Evolutionary conservation across 2,888 invertebrate species (phyloP).

Genomic region (Cetonia aurata): DNA sequence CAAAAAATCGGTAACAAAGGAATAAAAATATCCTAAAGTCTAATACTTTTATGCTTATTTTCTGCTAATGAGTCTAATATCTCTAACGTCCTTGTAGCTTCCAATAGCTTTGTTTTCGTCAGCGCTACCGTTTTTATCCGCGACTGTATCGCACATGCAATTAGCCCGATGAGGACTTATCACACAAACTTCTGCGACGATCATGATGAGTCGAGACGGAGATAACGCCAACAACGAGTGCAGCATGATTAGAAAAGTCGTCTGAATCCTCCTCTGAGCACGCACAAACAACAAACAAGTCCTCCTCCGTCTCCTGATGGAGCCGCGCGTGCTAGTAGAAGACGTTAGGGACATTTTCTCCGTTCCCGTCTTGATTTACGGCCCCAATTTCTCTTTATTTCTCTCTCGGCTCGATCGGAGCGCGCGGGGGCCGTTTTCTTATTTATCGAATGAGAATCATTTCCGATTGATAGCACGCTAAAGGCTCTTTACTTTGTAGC

Average conservation of each 20-base stretch:
- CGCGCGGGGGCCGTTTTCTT: conserved; percentile 58
- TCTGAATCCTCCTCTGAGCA: conserved; percentile 60
- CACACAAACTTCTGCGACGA: conserved; percentile 9
- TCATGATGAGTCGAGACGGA: conserved; percentile 27
- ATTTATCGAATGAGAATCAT: conserved; percentile 63
- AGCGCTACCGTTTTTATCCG: not conserved
- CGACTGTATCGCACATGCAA: conserved; percentile 25
- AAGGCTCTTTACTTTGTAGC: conserved; percentile 53
- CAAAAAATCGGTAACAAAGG: too few relatives aligned
- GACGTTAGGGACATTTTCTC: conserved; percentile 34
- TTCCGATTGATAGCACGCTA: conserved; percentile 58
- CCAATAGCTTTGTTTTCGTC: not conserved
- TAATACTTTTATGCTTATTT: too few relatives aligned
- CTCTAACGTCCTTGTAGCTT: not conserved
- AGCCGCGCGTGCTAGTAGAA: conserved; percentile 9
- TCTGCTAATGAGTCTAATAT: too few relatives aligned
- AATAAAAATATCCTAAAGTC: too few relatives aligned
- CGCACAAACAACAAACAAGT: conserved; percentile 63
- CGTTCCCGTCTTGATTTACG: conserved; percentile 63
- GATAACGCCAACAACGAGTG: conserved; percentile 47
- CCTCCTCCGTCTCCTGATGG: conserved; percentile 45
- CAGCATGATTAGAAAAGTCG: conserved; percentile 63
- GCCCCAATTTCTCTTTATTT: conserved; percentile 68
- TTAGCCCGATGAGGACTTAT: conserved; percentile 33
- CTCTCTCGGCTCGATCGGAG: conserved; percentile 62